Evolutionary conservation across 2,113 vertebrate species (phyloP).

Genomic region (Sula dactylatra): DNA sequence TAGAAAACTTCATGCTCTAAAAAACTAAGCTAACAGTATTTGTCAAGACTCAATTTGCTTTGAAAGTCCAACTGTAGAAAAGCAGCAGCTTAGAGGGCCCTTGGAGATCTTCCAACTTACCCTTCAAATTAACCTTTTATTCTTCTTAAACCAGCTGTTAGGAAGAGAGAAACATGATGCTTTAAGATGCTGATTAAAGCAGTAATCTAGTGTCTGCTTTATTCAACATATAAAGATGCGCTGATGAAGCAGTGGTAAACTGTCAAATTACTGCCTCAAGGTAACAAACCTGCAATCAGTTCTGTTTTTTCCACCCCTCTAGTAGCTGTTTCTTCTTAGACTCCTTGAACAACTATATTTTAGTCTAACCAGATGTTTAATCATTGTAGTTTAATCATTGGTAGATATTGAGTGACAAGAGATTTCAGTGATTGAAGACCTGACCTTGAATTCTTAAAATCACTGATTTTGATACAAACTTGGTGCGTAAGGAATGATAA

Average conservation of each 20-base stretch:
- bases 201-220: conserved; percentile 32
- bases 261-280: conserved; percentile 37
- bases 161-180: background rate
- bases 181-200: conserved; percentile 46
- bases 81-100: background rate
- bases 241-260: conserved; percentile 37
- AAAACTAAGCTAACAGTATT: background rate
- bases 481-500: background rate
- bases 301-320: background rate
- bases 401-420: background rate
- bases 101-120: background rate
- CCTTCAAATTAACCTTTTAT: conserved; percentile 34
- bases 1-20: background rate
- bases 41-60: background rate
- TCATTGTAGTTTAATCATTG: background rate
- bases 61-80: background rate
- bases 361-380: conserved; percentile 25
- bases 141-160: conserved; percentile 48
- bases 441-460: conserved; percentile 10
- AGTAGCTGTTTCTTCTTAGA: background rate
- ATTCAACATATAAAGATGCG: background rate
- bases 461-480: background rate
- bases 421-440: background rate
- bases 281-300: conserved; percentile 56
- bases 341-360: background rate